phyloP scores from a whole-genome alignment of 2,888 invertebrate genomes.

The Aporophyla nigra region DNA sequence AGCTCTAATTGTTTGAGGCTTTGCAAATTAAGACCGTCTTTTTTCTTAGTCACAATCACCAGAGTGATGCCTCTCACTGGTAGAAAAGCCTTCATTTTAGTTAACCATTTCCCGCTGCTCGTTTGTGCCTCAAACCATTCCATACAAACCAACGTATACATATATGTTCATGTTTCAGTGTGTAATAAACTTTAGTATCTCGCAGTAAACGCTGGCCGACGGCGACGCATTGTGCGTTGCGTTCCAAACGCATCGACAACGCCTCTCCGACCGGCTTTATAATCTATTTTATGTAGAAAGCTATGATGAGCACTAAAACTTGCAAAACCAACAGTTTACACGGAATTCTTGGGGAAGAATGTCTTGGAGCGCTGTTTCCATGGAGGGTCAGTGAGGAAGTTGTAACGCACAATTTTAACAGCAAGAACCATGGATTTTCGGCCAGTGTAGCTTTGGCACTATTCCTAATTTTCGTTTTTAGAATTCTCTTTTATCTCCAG shows the following conservation, averaged over 20 bases:
- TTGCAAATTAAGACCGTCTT: neutral
- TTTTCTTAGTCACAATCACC: neutral
- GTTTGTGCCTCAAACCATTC: conserved; percentile 1
- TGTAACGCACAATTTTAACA: conserved; percentile 1
- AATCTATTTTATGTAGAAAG: conserved; percentile 75
- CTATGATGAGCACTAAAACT: conserved; percentile 62
- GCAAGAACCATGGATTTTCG: neutral
- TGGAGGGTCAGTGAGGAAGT: conserved; percentile 14
- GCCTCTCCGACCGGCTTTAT: conserved; percentile 71
- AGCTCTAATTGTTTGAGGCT: neutral
- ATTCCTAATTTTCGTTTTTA: neutral
- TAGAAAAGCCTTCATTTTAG: neutral
- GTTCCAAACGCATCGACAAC: conserved; percentile 61
- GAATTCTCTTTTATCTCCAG: neutral
- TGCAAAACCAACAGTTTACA: conserved; percentile 56
- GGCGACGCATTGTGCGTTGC: conserved; percentile 79
- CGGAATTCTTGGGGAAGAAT: conserved; percentile 48
- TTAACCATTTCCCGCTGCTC: conserved; percentile 5
- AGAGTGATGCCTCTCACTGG: neutral
- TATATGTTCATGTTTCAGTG: conserved; percentile 71
- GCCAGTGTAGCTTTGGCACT: neutral
- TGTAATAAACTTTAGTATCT: conserved; percentile 84
- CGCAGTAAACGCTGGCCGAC: conserved; percentile 75
- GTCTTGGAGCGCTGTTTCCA: conserved; percentile 19
- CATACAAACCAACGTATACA: conserved; percentile 67